These are phyloP conservation scores for Willowsia nigromaculata DNA, from an alignment of 2,888 invertebrate species.

Conservation along the genomic window DNA sequence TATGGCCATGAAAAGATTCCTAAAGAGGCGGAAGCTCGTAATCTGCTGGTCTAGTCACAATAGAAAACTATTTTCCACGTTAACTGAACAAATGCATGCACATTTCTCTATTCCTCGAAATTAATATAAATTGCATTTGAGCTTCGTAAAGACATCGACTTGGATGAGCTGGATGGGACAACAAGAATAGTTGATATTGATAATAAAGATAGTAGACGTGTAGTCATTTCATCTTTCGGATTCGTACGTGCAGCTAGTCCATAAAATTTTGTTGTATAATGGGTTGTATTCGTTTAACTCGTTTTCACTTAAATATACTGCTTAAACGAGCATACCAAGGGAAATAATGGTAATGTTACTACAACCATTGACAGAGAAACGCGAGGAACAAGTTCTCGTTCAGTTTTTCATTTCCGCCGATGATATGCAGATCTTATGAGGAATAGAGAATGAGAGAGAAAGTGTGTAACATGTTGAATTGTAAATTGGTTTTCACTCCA, in stretches of 20 bases:
- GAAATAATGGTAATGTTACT: background rate
- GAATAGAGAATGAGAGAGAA: background rate
- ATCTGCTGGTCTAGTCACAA: no score
- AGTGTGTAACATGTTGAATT: conserved; percentile 67
- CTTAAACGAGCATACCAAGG: conserved; percentile 24
- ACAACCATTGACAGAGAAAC: background rate
- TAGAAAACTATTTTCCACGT: no score
- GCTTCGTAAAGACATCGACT: background rate
- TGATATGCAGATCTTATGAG: conserved; percentile 53
- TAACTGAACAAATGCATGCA: no score
- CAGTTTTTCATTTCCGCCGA: conserved; percentile 64
- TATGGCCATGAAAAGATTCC: no score
- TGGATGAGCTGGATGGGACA: no score
- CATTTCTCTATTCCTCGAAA: background rate
- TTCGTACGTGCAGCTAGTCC: conserved; percentile 47
- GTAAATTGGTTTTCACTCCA: conserved; percentile 66
- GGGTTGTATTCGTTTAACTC: conserved; percentile 16
- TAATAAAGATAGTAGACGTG: no score
- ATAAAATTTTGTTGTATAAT: conserved; percentile 33
- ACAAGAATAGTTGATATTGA: no score
- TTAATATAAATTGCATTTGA: background rate
- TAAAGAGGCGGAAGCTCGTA: no score
- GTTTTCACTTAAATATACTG: no score
- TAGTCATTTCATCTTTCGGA: conserved; percentile 33
- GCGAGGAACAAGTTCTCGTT: conserved; percentile 20